These are phyloP conservation scores for Drosophila hamatofila DNA, from an alignment of 2,888 invertebrate species.

Conservation along the genomic window DNA sequence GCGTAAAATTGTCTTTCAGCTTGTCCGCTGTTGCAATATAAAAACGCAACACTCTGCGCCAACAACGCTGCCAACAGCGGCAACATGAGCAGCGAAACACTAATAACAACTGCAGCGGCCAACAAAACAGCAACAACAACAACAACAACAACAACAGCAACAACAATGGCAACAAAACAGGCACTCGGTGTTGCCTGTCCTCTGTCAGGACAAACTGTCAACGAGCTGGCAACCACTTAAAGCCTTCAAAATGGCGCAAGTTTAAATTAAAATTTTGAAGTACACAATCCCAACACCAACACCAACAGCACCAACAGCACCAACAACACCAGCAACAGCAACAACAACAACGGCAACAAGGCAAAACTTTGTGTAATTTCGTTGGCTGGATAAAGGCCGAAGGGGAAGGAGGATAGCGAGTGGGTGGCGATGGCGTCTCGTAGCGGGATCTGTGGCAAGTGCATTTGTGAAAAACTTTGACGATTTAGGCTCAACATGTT, in stretches of 20 bases:
- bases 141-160: conserved; percentile 19
- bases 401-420: not conserved
- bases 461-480: conserved; percentile 81
- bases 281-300: conserved; percentile 62
- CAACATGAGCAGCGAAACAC: conserved; percentile 63
- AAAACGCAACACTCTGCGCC: conserved; percentile 41
- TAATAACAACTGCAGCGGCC: conserved; percentile 75
- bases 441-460: conserved; percentile 69
- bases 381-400: conserved; percentile 31
- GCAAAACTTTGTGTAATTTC: conserved; percentile 79
- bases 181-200: conserved; percentile 38
- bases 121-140: conserved; percentile 31
- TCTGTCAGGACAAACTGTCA: conserved; percentile 78
- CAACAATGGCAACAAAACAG: conserved; percentile 22
- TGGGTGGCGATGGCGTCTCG: conserved; percentile 18
- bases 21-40: conserved; percentile 65
- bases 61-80: conserved; percentile 31
- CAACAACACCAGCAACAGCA: conserved; percentile 22
- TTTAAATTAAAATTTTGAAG: conserved; percentile 83
- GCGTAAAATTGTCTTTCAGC: conserved; percentile 60
- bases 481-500: conserved; percentile 84
- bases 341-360: conserved; percentile 40
- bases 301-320: conserved; percentile 39
- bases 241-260: conserved; percentile 81
- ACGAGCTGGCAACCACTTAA: conserved; percentile 82